Base-by-base conservation (phyloP, 2,797 vertebrate species). In the Salarias fasciatus region DNA sequence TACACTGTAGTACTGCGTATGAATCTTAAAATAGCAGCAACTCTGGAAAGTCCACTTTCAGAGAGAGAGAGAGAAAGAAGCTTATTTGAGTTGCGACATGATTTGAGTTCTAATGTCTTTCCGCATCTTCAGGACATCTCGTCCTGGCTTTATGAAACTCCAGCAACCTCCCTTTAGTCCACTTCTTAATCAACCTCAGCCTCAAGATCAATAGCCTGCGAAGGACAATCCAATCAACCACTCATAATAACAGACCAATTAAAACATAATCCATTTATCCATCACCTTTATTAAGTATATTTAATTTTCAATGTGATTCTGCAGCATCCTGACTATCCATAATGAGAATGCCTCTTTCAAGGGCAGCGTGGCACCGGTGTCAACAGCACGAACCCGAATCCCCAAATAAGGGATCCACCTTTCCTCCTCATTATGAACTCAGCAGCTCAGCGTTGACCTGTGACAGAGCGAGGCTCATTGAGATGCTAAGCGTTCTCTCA, bases 201-300 rank as follows among this genome's bases (percentile, higher is more conserved):
- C 69, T 58, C 63, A 55, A 70, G 77, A 91, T 91, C 88, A 90
- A 92, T 90, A 90, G 74, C 71, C 77, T 85, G 76, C 80, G 33
- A 90, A 92, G 87, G 89, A 90, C 89, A 89, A 90, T 86, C 74
- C 80, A 89, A 88, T 89, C 86, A 88, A 77, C 65, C 62, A 87
- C 77, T 84, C 74, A 82, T 88, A 88, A 90, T 84, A 87, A 86
- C 66, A 84, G 62, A 88, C 77, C 77, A 89, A 89, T 90, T 88
- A 91, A 88, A 86, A 78, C 56, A 80, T 87, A 91, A 92, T 92
- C 84, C 82, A 88, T 89, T 87, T 85, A 89, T 87, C 74, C 69
- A 80, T 88, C 86, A 87, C 75, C 84, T 86, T 87, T 86, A 83
- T 88, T 88, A 88, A 79, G 85, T 79, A 91, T 86, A 86, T 88